Percentiles rank a stretch among this genome's conserved stretches.
phyloP scores from a whole-genome alignment of 2,888 invertebrate genomes.

The Sialis lutaria region DNA sequence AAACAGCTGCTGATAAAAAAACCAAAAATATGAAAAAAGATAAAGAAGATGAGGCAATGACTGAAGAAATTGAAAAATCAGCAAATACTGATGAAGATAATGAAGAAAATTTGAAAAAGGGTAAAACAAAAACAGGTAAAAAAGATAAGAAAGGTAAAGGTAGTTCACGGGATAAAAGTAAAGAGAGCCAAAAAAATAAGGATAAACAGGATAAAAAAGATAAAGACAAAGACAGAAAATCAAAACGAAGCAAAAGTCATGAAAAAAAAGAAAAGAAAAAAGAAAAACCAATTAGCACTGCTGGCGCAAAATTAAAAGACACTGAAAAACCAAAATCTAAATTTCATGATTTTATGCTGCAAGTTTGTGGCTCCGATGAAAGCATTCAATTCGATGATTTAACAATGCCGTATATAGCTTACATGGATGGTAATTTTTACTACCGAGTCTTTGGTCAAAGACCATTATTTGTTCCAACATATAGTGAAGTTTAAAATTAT shows the following conservation, averaged over 20 bases:
- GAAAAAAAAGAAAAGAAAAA: constrained; percentile 1
- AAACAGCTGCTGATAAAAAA: no score
- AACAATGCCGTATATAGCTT: not conserved
- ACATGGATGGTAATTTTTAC: constrained; percentile 1
- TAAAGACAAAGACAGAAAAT: not conserved
- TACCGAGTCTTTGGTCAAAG: not conserved
- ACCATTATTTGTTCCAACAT: not conserved
- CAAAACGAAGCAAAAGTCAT: not conserved
- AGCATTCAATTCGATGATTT: not conserved
- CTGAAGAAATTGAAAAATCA: no score
- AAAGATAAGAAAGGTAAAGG: not conserved
- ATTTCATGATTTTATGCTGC: not conserved
- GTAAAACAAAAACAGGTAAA: constrained; percentile 1
- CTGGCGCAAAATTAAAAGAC: not conserved
- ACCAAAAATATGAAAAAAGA: no score
- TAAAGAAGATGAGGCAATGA: no score
- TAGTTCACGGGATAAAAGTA: no score
- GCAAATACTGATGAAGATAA: not conserved
- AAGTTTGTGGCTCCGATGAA: not conserved
- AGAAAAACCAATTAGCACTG: not conserved
- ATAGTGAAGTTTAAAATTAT: constrained; percentile 1
- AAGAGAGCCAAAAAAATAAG: no score
- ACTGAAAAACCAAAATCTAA: not conserved
- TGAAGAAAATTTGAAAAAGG: not conserved
- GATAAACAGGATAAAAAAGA: no score